Evolutionary conservation across 2,113 vertebrate genomes (phyloP).

Genomic region (Perognathus longimembris): DNA sequence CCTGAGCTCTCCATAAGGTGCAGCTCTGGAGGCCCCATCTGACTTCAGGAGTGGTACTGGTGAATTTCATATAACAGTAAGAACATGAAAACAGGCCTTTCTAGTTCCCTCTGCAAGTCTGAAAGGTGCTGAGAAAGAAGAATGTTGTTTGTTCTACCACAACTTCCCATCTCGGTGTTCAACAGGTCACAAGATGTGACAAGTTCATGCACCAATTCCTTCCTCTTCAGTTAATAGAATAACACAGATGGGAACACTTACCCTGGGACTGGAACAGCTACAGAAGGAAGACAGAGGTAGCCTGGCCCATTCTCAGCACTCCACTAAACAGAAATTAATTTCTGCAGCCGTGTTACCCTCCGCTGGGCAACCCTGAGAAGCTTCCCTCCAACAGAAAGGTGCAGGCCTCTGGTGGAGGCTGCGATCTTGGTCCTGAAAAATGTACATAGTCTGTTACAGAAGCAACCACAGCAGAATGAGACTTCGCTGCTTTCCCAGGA

Average conservation of each 20-base stretch:
- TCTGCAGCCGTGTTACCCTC: background rate
- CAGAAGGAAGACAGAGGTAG: conserved; percentile 66
- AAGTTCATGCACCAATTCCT: conserved; percentile 85
- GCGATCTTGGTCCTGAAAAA: background rate
- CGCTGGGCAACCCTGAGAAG: background rate
- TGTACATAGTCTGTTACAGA: background rate
- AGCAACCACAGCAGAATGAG: background rate
- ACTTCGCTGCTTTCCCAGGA: conserved; percentile 1
- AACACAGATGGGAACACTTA: conserved; percentile 89
- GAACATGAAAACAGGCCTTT: conserved; percentile 43
- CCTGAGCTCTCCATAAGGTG: conserved; percentile 78
- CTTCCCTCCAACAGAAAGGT: background rate
- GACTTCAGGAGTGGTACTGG: conserved; percentile 68
- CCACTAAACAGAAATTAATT: conserved; percentile 37
- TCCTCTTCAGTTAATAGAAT: conserved; percentile 87
- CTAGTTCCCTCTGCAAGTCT: background rate
- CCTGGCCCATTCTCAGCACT: conserved; percentile 48
- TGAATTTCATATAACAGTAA: conserved; percentile 61
- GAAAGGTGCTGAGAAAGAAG: conserved; percentile 60
- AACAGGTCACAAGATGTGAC: conserved; percentile 87
- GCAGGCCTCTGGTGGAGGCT: background rate
- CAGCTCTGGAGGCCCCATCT: conserved; percentile 74
- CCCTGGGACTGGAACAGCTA: conserved; percentile 70
- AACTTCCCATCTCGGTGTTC: conserved; percentile 81
- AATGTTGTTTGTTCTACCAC: conserved; percentile 82